A percentile compares a stretch with the other conserved stretches of the same genome.
phyloP scores from a whole-genome alignment of 1,140 invertebrate species.

The Drosophila bipectinata region DNA sequence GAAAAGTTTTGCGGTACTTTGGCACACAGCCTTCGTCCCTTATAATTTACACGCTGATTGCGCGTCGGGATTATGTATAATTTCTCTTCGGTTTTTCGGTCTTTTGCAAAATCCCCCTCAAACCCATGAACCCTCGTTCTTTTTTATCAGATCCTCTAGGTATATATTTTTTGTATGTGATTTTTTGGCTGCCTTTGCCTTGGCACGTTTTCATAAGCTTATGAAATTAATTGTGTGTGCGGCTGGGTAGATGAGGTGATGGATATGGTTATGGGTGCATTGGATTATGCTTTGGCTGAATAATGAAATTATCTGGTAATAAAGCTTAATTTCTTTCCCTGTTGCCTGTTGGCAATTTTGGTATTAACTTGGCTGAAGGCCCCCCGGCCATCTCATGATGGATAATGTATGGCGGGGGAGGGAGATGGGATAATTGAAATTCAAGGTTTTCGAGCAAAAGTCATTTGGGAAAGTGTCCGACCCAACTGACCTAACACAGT shows the following conservation, averaged over 20 bases:
- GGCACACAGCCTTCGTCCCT: slow-evolving; percentile 58
- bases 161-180: slow-evolving; percentile 35
- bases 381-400: slow-evolving; percentile 43
- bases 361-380: slow-evolving; percentile 54
- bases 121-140: slow-evolving; percentile 6
- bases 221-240: slow-evolving; percentile 74
- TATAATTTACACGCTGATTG: slow-evolving; percentile 82
- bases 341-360: slow-evolving; percentile 43
- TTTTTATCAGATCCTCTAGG: slow-evolving; percentile 63
- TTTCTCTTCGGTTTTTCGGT: slow-evolving; percentile 67
- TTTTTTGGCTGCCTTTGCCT: slow-evolving; percentile 45
- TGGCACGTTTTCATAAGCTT: slow-evolving; percentile 77
- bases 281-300: slow-evolving; percentile 79
- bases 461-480: slow-evolving; percentile 33
- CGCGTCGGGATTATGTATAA: slow-evolving; percentile 77
- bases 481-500: slow-evolving; percentile 65
- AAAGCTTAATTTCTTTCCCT: slow-evolving; percentile 58
- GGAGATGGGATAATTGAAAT: slow-evolving; percentile 33
- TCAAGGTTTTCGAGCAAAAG: slow-evolving; percentile 31
- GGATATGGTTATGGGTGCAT: slow-evolving; percentile 64
- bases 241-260: slow-evolving; percentile 53
- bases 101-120: slow-evolving; percentile 7
- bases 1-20: slow-evolving; percentile 78
- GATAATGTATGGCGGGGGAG: slow-evolving; percentile 22
- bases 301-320: slow-evolving; percentile 81